Evolutionary conservation across 2,888 invertebrate genomes (phyloP).

Genomic region (Drosophila vallismaia): DNA sequence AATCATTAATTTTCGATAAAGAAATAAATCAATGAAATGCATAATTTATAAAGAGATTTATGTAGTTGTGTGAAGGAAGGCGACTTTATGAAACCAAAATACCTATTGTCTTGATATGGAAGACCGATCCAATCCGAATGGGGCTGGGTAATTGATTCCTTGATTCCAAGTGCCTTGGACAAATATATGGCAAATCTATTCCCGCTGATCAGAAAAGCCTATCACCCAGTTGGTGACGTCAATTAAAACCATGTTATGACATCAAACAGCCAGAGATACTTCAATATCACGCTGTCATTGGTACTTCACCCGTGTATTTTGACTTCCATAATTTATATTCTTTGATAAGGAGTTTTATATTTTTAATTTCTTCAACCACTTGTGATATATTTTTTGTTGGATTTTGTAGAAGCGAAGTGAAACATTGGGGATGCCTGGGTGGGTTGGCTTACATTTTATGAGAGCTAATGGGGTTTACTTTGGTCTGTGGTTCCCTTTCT

Average conservation of each 20-base stretch:
- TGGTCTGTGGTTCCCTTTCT: too few species aligned
- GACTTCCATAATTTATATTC: constrained; percentile 56
- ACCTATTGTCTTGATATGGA: background rate
- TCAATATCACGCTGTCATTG: constrained; percentile 48
- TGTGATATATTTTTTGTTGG: background rate
- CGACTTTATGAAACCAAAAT: too few species aligned
- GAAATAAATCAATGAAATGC: too few species aligned
- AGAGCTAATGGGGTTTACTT: too few species aligned
- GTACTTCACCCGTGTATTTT: constrained; percentile 25
- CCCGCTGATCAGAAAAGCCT: constrained; percentile 7
- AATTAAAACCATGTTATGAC: constrained; percentile 59
- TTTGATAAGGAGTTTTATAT: constrained; percentile 47
- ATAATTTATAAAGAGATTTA: too few species aligned
- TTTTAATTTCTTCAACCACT: constrained; percentile 28
- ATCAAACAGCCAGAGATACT: constrained; percentile 47
- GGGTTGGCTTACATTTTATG: background rate
- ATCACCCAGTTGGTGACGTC: constrained; percentile 57
- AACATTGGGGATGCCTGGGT: background rate
- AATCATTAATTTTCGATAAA: background rate
- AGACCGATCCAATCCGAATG: background rate
- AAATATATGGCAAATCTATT: constrained; percentile 24
- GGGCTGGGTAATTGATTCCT: constrained; percentile 8
- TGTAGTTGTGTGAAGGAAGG: too few species aligned
- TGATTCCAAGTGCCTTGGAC: background rate
- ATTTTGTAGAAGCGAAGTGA: background rate